Evolutionary conservation across 2,113 vertebrate species (phyloP).

Genomic region (Urocitellus parryii): DNA sequence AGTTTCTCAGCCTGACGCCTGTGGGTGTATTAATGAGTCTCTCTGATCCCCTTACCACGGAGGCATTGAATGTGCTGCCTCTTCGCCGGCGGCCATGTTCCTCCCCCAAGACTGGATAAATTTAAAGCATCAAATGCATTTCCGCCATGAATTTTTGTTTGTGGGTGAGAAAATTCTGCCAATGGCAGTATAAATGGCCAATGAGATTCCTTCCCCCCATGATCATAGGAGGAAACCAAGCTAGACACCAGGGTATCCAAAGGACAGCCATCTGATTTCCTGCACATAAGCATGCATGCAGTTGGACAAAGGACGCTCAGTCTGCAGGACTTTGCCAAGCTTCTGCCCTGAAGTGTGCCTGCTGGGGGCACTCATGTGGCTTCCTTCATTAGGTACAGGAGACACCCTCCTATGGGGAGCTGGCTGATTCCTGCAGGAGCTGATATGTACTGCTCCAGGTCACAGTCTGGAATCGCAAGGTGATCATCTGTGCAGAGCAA

Average conservation of each 20-base stretch:
- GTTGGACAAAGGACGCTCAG: constrained; percentile 59
- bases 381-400: constrained; percentile 65
- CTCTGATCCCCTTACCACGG: too few relatives aligned
- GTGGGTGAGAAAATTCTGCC: not conserved
- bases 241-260: too few relatives aligned
- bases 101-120: constrained; percentile 4
- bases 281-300: not conserved
- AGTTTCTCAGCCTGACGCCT: too few relatives aligned
- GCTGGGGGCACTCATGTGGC: constrained; percentile 37
- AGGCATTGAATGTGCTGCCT: too few relatives aligned
- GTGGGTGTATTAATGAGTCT: too few relatives aligned
- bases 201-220: not conserved
- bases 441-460: constrained; percentile 28
- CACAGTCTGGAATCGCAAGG: constrained; percentile 62
- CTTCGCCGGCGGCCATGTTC: too few relatives aligned
- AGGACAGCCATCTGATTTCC: constrained; percentile 54
- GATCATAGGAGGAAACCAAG: not conserved
- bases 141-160: not conserved
- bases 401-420: constrained; percentile 21
- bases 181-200: not conserved
- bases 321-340: constrained; percentile 60
- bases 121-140: not conserved
- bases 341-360: constrained; percentile 67
- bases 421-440: constrained; percentile 17
- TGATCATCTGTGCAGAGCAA: constrained; percentile 7